phyloP scores from a whole-genome alignment of 2,797 vertebrate species.

The Myripristis jacobus region DNA sequence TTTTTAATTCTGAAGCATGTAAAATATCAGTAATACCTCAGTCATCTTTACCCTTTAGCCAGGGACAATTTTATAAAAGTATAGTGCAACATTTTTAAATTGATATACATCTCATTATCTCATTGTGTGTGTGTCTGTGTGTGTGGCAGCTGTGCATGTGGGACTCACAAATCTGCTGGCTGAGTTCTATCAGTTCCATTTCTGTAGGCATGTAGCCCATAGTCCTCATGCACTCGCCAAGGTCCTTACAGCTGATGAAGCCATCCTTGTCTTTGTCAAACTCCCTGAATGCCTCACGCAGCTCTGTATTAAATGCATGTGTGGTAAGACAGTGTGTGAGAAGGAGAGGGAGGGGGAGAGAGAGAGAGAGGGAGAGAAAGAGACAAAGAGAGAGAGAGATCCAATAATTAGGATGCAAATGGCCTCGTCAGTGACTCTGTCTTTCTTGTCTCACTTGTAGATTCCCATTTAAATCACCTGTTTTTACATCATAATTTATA shows the following conservation, averaged over 20 bases:
- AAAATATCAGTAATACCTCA: too few relatives aligned
- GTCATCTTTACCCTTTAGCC: not conserved
- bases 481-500: too few relatives aligned
- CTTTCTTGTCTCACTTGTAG: too few relatives aligned
- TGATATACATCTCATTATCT: not conserved
- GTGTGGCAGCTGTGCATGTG: not conserved
- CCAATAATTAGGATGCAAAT: not conserved
- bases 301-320: constrained; percentile 88
- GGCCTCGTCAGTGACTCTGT: too few relatives aligned
- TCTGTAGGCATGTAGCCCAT: constrained; percentile 99
- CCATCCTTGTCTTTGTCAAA: constrained; percentile 98
- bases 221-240: constrained; percentile 98
- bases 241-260: constrained; percentile 97
- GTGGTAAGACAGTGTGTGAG: not conserved
- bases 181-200: constrained; percentile 98
- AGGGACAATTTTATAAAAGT: not conserved
- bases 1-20: too few relatives aligned
- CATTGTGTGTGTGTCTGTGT: constrained; percentile 7
- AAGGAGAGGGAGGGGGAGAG: not conserved
- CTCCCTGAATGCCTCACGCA: constrained; percentile 95
- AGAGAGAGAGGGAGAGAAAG: not conserved
- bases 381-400: not conserved
- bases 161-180: constrained; percentile 94
- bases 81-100: not conserved
- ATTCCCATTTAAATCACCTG: too few relatives aligned